These are phyloP conservation scores for Misgurnus anguillicaudatus DNA, from an alignment of 2,113 vertebrate genomes.

Conservation along the genomic window DNA sequence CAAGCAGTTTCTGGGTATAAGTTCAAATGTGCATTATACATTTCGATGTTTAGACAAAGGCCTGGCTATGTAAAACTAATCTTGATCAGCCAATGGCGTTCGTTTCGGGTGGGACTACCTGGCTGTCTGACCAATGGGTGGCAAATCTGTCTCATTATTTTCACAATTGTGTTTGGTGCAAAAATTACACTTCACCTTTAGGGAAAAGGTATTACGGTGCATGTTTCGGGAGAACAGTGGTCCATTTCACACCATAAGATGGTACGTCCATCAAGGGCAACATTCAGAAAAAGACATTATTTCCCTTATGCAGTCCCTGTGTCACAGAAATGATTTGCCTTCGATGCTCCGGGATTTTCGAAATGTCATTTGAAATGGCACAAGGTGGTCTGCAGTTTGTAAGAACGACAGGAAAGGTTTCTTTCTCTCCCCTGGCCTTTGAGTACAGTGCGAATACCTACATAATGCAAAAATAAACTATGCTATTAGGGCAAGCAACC, in stretches of 20 bases:
- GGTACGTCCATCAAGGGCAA: not conserved
- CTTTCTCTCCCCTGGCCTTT: conserved; percentile 12
- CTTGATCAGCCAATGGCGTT: too few species aligned
- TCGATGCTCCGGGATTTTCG: conserved; percentile 7
- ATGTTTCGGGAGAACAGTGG: not conserved
- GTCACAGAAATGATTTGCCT: conserved; percentile 1
- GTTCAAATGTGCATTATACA: too few species aligned
- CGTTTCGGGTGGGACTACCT: too few species aligned
- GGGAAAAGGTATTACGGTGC: too few species aligned
- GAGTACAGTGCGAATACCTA: not conserved
- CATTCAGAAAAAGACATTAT: not conserved
- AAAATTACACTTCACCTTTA: too few species aligned
- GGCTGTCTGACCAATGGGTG: too few species aligned
- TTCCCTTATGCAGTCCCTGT: conserved; percentile 1
- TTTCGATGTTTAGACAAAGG: too few species aligned
- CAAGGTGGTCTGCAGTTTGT: conserved; percentile 27
- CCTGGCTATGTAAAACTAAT: too few species aligned
- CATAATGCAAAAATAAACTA: conserved; percentile 30
- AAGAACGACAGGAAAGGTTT: not conserved
- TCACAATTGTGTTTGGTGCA: too few species aligned
- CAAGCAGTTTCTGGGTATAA: too few species aligned
- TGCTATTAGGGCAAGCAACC: conserved; percentile 3
- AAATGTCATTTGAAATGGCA: conserved; percentile 35
- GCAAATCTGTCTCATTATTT: too few species aligned
- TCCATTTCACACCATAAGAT: not conserved